phyloP scores from a whole-genome alignment of 1,140 invertebrate species.

The Eubasilissa regina region DNA sequence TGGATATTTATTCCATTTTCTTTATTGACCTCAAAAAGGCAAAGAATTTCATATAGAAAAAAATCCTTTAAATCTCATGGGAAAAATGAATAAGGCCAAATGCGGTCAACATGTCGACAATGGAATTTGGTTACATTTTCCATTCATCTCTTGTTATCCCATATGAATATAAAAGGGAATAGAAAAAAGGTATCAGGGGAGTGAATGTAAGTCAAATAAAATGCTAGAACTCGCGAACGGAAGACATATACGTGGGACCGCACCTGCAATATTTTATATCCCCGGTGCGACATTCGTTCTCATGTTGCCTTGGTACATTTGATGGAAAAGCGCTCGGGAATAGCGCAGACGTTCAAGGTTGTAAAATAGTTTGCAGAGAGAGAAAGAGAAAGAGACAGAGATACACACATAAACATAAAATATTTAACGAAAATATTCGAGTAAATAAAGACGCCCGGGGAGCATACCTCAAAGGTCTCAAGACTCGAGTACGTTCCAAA shows the following conservation, averaged over 20 bases:
- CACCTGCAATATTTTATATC: conserved; percentile 41
- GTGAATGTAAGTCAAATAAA: neutral
- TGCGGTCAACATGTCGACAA: conserved; percentile 33
- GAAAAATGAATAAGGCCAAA: conserved; percentile 27
- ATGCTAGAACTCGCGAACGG: neutral
- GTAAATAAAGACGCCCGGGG: conserved; percentile 7
- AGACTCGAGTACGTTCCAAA: neutral
- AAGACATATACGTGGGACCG: conserved; percentile 10
- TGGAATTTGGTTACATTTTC: conserved; percentile 12
- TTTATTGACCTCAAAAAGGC: neutral
- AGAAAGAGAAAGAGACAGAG: neutral
- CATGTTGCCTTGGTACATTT: conserved; percentile 9
- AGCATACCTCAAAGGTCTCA: neutral
- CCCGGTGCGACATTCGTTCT: conserved; percentile 12
- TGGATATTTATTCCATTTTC: conserved; percentile 2
- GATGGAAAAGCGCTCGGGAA: neutral
- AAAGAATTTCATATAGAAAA: neutral
- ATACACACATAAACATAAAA: too few species aligned
- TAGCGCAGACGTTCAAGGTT: neutral
- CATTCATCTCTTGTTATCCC: neutral
- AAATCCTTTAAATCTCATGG: neutral
- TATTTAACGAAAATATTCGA: neutral
- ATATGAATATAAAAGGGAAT: neutral
- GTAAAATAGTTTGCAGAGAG: neutral
- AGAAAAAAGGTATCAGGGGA: conserved; percentile 14